A percentile compares a stretch with the other conserved stretches of the same genome.
Conservation (phyloP, 1,140 invertebrate species). For the Oreohelix idahoensis region DNA sequence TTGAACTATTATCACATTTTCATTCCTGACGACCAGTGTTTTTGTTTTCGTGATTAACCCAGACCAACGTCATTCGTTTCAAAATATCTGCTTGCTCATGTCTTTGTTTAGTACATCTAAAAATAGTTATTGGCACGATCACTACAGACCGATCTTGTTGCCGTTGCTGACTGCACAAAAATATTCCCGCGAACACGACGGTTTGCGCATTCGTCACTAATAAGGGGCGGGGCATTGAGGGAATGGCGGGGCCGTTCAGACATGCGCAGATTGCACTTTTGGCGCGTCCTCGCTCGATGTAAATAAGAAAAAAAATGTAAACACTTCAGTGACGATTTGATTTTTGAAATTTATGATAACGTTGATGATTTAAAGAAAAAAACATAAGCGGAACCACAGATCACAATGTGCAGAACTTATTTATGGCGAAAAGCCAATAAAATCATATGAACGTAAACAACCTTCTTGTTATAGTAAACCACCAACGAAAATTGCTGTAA, state of each 20-base stretch:
- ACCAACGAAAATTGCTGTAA: too few relatives aligned
- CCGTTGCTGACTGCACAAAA: constrained; percentile 22
- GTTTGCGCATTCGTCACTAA: constrained; percentile 14
- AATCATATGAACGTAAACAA: too few relatives aligned
- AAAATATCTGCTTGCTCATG: constrained; percentile 35
- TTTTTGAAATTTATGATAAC: too few relatives aligned
- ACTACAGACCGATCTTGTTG: neutral
- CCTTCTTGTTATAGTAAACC: too few relatives aligned
- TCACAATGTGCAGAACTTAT: too few relatives aligned
- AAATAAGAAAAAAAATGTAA: neutral
- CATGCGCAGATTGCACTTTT: neutral
- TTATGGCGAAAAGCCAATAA: too few relatives aligned
- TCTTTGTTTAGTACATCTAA: constrained; percentile 32
- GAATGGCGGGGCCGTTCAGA: neutral
- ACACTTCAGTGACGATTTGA: neutral
- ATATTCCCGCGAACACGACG: constrained; percentile 16
- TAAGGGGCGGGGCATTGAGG: constrained; percentile 13
- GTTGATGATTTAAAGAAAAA: too few relatives aligned
- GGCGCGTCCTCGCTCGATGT: neutral
- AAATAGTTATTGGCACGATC: constrained; percentile 15
- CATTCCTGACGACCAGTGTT: neutral
- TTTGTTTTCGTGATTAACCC: neutral
- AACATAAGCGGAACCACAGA: too few relatives aligned
- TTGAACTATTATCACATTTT: too few relatives aligned
- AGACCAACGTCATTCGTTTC: neutral